Percentiles rank a stretch among this genome's conserved stretches.
These are phyloP conservation scores for Grammomys dolichurus DNA, from an alignment of 2,113 vertebrate species.

Conservation along the genomic window DNA sequence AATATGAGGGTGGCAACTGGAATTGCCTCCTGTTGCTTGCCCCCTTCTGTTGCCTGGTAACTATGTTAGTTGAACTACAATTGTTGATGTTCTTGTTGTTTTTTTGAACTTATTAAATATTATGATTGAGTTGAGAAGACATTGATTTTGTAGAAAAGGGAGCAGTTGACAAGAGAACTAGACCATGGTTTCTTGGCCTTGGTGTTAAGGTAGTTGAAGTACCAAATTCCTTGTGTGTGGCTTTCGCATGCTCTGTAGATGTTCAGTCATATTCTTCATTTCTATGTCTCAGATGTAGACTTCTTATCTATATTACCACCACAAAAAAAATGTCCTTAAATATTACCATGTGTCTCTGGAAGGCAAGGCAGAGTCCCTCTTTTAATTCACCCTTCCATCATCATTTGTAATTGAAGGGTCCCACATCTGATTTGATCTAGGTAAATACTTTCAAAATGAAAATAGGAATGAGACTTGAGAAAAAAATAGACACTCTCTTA, in stretches of 20 bases:
- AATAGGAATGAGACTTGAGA: background rate
- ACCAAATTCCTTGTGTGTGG: background rate
- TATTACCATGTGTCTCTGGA: background rate
- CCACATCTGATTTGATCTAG: background rate
- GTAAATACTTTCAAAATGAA: background rate
- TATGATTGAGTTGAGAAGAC: background rate
- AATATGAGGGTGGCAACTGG: background rate
- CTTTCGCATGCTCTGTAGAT: background rate
- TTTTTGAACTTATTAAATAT: constrained; percentile 12
- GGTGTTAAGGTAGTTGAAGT: background rate
- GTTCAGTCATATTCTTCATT: background rate
- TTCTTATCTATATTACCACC: background rate
- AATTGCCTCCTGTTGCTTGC: background rate
- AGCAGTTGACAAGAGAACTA: background rate
- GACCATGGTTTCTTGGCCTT: background rate
- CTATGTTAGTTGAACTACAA: background rate
- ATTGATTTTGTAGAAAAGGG: background rate
- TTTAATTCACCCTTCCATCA: background rate
- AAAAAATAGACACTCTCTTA: background rate
- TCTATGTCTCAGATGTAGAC: background rate
- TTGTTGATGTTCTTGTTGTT: constrained; percentile 21
- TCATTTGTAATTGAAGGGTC: background rate
- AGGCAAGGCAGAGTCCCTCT: background rate
- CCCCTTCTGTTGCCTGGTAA: background rate
- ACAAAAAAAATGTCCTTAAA: background rate